Conservation (phyloP, 2,113 vertebrate genomes). For the Riparia riparia region DNA sequence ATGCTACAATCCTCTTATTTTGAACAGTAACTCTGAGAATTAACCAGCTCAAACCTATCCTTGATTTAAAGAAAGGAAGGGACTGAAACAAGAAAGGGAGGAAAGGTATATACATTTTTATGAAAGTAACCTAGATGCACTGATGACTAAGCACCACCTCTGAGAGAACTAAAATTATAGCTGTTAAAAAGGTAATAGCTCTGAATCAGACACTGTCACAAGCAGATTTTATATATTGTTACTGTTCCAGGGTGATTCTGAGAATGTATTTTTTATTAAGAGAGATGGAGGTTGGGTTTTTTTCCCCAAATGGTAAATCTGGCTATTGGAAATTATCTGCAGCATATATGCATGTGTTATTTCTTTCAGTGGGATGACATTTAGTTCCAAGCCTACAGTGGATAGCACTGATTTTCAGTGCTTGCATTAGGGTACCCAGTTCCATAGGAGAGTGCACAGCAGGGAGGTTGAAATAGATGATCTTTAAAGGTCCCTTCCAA, state of each 20-base stretch:
- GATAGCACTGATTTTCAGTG: background rate
- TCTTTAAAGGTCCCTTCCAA: background rate
- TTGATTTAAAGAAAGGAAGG: background rate
- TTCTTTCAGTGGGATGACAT: background rate
- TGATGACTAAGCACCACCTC: background rate
- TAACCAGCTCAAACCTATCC: background rate
- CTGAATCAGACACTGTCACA: background rate
- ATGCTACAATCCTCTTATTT: background rate
- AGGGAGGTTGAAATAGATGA: background rate
- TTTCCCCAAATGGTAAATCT: background rate
- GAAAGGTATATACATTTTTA: background rate
- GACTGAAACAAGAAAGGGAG: background rate
- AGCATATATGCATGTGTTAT: background rate
- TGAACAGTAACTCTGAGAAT: background rate
- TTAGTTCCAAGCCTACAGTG: background rate
- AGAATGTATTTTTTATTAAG: background rate
- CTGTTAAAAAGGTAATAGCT: background rate
- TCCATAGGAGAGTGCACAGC: background rate
- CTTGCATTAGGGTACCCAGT: background rate
- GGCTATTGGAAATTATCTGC: background rate
- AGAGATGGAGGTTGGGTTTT: background rate
- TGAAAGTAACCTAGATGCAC: background rate
- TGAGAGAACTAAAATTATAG: background rate
- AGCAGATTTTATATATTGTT: background rate
- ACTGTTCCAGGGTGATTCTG: background rate